These are phyloP conservation scores for Microctenopoma stevenorrisi DNA, from an alignment of 2,797 vertebrate species.

Conservation along the genomic window DNA sequence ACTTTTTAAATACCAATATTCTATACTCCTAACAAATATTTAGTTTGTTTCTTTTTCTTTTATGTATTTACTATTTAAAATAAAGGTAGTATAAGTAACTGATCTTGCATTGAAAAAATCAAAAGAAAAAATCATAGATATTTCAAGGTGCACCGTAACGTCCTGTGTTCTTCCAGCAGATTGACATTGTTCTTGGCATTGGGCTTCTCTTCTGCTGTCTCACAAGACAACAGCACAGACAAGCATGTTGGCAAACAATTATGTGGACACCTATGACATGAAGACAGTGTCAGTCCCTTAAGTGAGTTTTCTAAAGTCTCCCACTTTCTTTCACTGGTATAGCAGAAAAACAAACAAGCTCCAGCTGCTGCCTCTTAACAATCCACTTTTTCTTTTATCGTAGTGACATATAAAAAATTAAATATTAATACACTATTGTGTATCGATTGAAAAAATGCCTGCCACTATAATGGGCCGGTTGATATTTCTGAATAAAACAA, in stretches of 20 bases:
- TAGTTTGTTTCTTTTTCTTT: background rate
- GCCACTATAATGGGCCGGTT: slow-evolving; percentile 82
- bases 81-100: background rate
- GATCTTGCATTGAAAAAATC: background rate
- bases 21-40: background rate
- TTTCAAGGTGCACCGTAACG: slow-evolving; percentile 85
- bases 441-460: slow-evolving; percentile 87
- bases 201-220: slow-evolving; percentile 89
- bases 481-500: slow-evolving; percentile 89
- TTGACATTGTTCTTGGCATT: slow-evolving; percentile 88
- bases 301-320: slow-evolving; percentile 41
- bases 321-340: slow-evolving; percentile 45
- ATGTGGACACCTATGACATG: slow-evolving; percentile 29
- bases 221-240: slow-evolving; percentile 38
- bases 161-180: slow-evolving; percentile 84
- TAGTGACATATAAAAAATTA: slow-evolving; percentile 85
- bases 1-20: background rate
- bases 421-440: slow-evolving; percentile 86
- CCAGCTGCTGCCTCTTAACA: slow-evolving; percentile 75
- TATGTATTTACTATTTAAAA: background rate
- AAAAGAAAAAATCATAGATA: slow-evolving; percentile 51
- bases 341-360: slow-evolving; percentile 73
- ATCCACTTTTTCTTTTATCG: slow-evolving; percentile 73
- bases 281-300: slow-evolving; percentile 22
- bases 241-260: slow-evolving; percentile 36